These are phyloP conservation scores for Drosophila lacteicornis DNA, from an alignment of 1,140 invertebrate species.

Conservation along the genomic window DNA sequence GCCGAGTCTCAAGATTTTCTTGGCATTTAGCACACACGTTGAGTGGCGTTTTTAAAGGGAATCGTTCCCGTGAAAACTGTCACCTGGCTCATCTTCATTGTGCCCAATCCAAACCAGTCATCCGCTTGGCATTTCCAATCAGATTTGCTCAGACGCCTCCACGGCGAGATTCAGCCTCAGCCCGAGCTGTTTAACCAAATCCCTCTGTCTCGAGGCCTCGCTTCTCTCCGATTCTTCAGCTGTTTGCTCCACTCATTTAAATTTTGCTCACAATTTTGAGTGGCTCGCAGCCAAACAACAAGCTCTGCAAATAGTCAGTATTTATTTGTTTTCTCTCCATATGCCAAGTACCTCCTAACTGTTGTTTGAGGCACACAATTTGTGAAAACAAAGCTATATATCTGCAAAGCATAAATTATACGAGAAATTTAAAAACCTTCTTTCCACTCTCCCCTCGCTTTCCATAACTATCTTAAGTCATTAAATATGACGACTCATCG, in stretches of 20 bases:
- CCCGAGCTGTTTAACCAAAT: conserved; percentile 23
- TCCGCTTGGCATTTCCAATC: conserved; percentile 66
- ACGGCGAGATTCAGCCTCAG: conserved; percentile 28
- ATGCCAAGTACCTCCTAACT: conserved; percentile 40
- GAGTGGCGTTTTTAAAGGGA: conserved; percentile 5
- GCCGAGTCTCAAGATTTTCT: conserved; percentile 37
- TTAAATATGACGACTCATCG: conserved; percentile 28
- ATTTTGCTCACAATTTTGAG: conserved; percentile 43
- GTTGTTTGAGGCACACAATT: conserved; percentile 32
- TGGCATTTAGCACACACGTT: conserved; percentile 49
- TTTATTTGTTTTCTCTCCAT: conserved; percentile 57
- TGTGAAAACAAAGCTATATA: background rate
- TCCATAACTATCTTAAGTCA: conserved; percentile 16
- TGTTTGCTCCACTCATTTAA: conserved; percentile 44
- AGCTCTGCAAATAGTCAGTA: conserved; percentile 50
- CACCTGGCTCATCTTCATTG: conserved; percentile 34
- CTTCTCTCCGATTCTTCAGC: conserved; percentile 18
- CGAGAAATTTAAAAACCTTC: background rate
- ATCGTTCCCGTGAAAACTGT: conserved; percentile 31
- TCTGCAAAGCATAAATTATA: background rate
- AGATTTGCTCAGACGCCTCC: conserved; percentile 40
- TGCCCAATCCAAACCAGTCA: conserved; percentile 33
- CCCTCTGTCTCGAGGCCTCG: conserved; percentile 28
- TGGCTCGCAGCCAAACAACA: conserved; percentile 36
- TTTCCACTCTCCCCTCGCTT: background rate